Evolutionary conservation across 2,113 vertebrate genomes (phyloP), one percentile per base, ranked within the genome.

Genomic region (Phasianus colchicus): DNA sequence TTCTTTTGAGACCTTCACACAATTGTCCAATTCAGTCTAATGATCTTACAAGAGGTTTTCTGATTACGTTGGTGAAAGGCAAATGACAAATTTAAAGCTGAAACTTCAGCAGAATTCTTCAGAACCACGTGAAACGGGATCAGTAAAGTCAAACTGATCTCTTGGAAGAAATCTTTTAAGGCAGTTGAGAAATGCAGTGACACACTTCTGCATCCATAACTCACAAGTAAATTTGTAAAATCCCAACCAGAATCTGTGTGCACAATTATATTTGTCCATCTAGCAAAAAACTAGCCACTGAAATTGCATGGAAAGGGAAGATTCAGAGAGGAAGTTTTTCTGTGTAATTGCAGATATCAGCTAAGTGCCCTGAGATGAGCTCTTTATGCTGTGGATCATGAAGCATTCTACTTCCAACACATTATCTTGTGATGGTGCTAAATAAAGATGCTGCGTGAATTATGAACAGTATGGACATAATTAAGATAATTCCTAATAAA

Each of bases 261-360:
- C 2, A 1, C 11, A 5, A 3, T 54, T 84, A 5, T 19, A 0
- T 19, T 1, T 8, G 10, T 38, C 65, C 34, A 20, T 18, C 6
- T 4, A 4, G 25, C 67, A 72, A 43, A 48, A 42, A 42, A 7
- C 19, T 55, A 48, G 0, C 2, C 6, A 0, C 17, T 64, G 1
- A n/a, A 66, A 3, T 0, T 15, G 11, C n/a, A 21, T 12, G 21
- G 21, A 2, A 5, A 13, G 22, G 24, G 27, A 2, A 27, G 48
- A 72, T 88, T 47, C 60, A n/a, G 63, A 12, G 48, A 10, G 66
- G 54, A 19, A 0, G 3, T 11, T 21, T 42, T 52, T 22, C 34
- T 17, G 7, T 58, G 50, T 19, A 5, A 25, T 2, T 76, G 61
- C 42, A 67, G 42, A 9, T 20, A 4, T 7, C 52, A 29, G 0